Percentiles rank a stretch among this genome's conserved stretches.
These are phyloP conservation scores for Pararge aegeria DNA, from an alignment of 1,140 invertebrate species.

Conservation along the genomic window DNA sequence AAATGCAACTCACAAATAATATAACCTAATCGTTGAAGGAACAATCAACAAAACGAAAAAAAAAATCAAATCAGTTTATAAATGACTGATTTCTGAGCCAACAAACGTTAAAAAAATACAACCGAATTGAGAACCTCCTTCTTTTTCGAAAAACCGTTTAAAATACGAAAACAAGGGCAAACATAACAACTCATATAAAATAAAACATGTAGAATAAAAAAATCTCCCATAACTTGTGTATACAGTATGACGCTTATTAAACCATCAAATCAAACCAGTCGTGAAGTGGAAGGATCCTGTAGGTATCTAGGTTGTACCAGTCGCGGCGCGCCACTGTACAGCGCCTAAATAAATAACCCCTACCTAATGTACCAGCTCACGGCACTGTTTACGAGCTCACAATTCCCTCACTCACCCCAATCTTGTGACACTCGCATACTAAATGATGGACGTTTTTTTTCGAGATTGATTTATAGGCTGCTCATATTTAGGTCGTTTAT, in stretches of 20 bases:
- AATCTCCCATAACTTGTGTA: no score
- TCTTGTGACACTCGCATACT: slow-evolving; percentile 37
- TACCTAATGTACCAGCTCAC: slow-evolving; percentile 61
- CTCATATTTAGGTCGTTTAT: slow-evolving; percentile 17
- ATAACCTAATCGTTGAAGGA: no score
- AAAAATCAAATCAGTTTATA: no score
- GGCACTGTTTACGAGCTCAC: slow-evolving; percentile 59
- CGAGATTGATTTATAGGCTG: slow-evolving; percentile 43
- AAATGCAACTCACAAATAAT: no score
- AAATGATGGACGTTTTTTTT: slow-evolving; percentile 39
- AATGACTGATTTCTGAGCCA: no score
- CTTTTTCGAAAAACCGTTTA: no score
- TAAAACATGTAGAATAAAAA: no score
- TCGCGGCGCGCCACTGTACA: slow-evolving; percentile 29
- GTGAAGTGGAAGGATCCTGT: slow-evolving; percentile 22
- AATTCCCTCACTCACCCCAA: slow-evolving; percentile 45
- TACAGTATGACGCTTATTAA: neutral
- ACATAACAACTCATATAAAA: no score
- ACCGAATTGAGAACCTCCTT: no score
- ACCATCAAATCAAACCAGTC: slow-evolving; percentile 15
- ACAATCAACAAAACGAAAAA: no score
- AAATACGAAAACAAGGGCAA: no score
- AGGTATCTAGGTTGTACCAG: slow-evolving; percentile 51
- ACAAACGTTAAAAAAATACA: no score
- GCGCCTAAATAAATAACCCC: slow-evolving; percentile 71